Evolutionary conservation across 2,113 vertebrate species (phyloP).

Genomic region (Xiphophorus couchianus): DNA sequence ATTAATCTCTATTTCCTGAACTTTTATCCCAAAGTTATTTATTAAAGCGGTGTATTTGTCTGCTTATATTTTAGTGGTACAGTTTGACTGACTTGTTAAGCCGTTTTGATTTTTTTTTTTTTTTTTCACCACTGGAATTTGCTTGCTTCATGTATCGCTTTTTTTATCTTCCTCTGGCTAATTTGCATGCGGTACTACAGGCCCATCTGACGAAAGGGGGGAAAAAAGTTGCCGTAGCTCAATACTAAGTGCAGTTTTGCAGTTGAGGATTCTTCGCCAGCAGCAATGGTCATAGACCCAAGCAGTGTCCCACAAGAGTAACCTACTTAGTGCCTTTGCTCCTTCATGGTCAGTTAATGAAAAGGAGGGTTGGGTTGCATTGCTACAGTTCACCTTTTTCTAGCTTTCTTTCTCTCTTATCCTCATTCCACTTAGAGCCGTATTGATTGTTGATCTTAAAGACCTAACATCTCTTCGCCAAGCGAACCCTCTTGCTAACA

Average conservation of each 20-base stretch:
- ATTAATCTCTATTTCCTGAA: conserved; percentile 75
- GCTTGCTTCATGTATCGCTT: conserved; percentile 14
- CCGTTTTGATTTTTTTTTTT: conserved; percentile 19
- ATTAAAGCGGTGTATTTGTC: conserved; percentile 74
- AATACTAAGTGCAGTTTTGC: conserved; percentile 35
- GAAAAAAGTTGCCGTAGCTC: conserved; percentile 47
- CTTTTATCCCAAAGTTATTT: conserved; percentile 72
- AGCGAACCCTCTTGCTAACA: conserved; percentile 39
- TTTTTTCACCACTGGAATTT: not conserved
- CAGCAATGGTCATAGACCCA: conserved; percentile 43
- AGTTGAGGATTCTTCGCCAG: conserved; percentile 27
- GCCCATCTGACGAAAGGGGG: not conserved
- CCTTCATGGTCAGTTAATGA: conserved; percentile 74
- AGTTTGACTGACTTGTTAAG: conserved; percentile 66
- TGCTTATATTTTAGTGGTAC: conserved; percentile 55
- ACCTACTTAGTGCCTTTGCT: conserved; percentile 65
- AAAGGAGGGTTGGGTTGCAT: conserved; percentile 32
- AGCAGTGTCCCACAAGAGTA: conserved; percentile 63
- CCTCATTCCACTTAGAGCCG: conserved; percentile 39
- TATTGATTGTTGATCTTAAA: conserved; percentile 79
- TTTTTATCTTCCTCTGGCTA: conserved; percentile 20
- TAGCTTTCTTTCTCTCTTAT: not conserved
- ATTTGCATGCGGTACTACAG: conserved; percentile 22
- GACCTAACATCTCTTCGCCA: conserved; percentile 63
- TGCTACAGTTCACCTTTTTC: conserved; percentile 12